Conservation (phyloP, 2,113 vertebrate genomes). For the Microcebus lehilahytsara region DNA sequence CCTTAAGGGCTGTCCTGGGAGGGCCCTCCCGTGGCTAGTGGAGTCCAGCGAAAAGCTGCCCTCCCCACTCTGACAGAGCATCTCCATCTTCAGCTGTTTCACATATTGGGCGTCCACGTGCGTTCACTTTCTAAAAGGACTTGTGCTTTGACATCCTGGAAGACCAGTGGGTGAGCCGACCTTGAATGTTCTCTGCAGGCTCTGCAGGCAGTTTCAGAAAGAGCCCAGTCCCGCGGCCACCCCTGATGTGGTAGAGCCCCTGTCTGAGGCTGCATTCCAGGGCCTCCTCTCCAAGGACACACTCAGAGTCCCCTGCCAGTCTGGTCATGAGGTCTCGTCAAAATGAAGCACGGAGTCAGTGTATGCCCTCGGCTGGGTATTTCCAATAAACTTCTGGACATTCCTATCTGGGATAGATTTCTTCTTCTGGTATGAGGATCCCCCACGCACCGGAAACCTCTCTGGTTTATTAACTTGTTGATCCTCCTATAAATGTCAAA, state of each 20-base stretch:
- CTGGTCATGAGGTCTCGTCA: background rate
- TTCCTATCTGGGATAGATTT: conserved; percentile 21
- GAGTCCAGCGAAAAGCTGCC: background rate
- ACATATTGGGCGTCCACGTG: background rate
- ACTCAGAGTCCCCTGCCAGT: background rate
- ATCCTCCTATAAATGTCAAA: conserved; percentile 46
- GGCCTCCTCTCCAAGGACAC: background rate
- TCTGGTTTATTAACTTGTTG: conserved; percentile 21
- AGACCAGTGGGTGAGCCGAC: background rate
- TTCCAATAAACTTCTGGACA: background rate
- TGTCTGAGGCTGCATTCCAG: background rate
- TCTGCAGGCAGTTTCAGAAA: background rate
- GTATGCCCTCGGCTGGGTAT: background rate
- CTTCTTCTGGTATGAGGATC: background rate
- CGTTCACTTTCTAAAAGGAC: background rate
- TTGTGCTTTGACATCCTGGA: background rate
- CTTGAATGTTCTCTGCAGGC: background rate
- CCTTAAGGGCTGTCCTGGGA: background rate
- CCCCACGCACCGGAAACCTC: background rate
- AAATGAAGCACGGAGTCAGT: background rate
- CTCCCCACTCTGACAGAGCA: background rate
- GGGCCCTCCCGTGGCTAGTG: fast-evolving
- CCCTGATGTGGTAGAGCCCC: background rate
- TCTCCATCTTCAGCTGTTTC: background rate
- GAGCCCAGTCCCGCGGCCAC: background rate